Evolutionary conservation across 2,888 invertebrate genomes (phyloP).

Genomic region (Melieria omissa): DNA sequence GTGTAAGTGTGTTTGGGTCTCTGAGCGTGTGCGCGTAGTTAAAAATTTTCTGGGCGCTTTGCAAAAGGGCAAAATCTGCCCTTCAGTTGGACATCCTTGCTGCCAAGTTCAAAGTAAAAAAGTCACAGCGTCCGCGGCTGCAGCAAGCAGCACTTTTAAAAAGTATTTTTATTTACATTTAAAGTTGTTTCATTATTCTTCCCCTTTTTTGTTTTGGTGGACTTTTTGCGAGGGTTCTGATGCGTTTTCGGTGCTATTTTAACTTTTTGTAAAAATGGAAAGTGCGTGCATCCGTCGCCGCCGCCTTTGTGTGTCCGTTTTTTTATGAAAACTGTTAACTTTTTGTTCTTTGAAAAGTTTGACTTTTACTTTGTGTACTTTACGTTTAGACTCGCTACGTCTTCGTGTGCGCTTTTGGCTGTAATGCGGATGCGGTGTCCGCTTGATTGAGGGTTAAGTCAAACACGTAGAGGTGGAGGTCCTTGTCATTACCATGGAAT

Average conservation of each 20-base stretch:
- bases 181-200: conserved; percentile 14
- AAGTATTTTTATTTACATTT: conserved; percentile 24
- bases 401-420: too few species aligned
- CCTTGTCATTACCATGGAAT: too few species aligned
- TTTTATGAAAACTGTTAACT: too few species aligned
- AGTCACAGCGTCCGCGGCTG: neutral
- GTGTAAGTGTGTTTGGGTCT: neutral
- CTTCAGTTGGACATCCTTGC: neutral
- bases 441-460: too few species aligned
- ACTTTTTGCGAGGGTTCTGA: neutral
- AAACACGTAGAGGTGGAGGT: too few species aligned
- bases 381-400: too few species aligned
- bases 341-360: too few species aligned
- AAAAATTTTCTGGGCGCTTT: conserved; percentile 1
- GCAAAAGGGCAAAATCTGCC: neutral
- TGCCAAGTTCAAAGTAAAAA: conserved; percentile 20
- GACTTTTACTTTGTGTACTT: too few species aligned
- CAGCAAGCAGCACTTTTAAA: neutral
- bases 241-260: conserved; percentile 3
- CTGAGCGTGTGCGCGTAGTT: neutral
- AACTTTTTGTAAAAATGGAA: neutral
- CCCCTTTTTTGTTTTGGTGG: neutral
- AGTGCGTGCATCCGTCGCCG: conserved; percentile 7
- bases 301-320: neutral
- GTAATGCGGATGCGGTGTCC: too few species aligned